Evolutionary conservation across 2,797 vertebrate species (phyloP).

Genomic region (Paedocypris micromegethes): DNA sequence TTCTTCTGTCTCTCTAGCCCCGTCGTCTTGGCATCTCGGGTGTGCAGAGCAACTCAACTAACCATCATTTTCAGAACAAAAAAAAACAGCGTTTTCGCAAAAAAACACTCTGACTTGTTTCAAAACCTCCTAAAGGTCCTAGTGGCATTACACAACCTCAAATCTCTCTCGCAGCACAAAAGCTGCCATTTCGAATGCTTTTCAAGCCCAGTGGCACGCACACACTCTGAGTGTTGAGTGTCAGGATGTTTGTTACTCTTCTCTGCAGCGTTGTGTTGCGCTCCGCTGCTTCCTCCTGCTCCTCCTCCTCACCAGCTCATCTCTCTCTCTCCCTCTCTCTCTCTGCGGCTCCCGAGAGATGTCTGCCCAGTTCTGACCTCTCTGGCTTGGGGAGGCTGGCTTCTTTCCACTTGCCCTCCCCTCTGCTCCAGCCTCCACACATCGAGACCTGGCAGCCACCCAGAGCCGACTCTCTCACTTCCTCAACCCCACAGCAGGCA

Average conservation of each 20-base stretch:
- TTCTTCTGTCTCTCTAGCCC: slow-evolving; percentile 33
- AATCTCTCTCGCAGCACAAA: slow-evolving; percentile 8
- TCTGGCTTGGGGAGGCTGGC: slow-evolving; percentile 42
- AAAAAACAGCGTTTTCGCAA: neutral
- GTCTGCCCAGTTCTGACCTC: slow-evolving; percentile 41
- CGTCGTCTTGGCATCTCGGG: slow-evolving; percentile 30
- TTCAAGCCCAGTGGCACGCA: neutral
- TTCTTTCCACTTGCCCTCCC: slow-evolving; percentile 30
- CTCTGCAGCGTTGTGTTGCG: slow-evolving; percentile 21
- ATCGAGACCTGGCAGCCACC: slow-evolving; percentile 45
- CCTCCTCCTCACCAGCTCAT: slow-evolving; percentile 32
- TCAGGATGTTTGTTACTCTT: slow-evolving; percentile 35
- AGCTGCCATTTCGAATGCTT: slow-evolving; percentile 25
- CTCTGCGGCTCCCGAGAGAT: slow-evolving; percentile 24
- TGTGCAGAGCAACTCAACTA: slow-evolving; percentile 9
- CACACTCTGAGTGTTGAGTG: slow-evolving; percentile 1
- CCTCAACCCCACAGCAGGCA: slow-evolving; percentile 13
- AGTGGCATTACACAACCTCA: slow-evolving; percentile 13
- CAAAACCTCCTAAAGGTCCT: slow-evolving; percentile 23
- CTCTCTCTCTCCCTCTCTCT: slow-evolving; percentile 15
- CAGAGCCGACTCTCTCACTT: slow-evolving; percentile 38
- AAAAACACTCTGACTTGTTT: slow-evolving; percentile 13
- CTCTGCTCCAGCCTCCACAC: slow-evolving; percentile 30
- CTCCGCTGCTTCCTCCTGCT: slow-evolving; percentile 14
- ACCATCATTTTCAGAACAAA: neutral